Conservation (phyloP, 53 echinoderm and acorn worm genomes). For the Patiria pectinifera region DNA sequence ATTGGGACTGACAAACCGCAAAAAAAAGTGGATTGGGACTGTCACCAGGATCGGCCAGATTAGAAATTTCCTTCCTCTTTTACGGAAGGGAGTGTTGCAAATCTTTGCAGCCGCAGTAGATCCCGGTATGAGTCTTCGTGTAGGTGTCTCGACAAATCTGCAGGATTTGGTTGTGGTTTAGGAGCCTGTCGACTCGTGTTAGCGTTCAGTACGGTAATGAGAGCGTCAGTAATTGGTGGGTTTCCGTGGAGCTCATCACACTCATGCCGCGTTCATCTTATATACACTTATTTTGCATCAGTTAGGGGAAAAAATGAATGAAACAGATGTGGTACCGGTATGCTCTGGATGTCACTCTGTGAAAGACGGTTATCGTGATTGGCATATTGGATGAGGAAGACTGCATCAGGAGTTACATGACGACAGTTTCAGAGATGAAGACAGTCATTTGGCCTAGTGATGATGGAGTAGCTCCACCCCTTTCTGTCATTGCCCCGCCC, state of each 20-base stretch:
- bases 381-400: neutral
- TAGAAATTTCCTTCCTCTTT: constrained; percentile 4
- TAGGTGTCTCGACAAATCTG: neutral
- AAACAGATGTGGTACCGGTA: neutral
- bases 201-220: neutral
- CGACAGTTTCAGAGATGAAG: neutral
- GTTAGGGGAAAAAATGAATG: neutral
- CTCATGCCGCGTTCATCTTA: neutral
- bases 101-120: neutral
- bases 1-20: constrained; percentile 29
- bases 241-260: neutral
- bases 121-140: neutral
- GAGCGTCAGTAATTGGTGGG: neutral
- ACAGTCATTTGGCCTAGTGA: neutral
- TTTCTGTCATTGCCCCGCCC: neutral
- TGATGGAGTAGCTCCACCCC: neutral
- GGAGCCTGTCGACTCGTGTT: neutral
- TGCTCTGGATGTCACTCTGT: neutral
- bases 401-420: neutral
- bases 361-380: too few species aligned
- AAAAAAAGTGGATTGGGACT: constrained; percentile 20
- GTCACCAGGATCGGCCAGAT: neutral
- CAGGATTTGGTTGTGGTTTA: neutral
- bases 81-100: neutral
- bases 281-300: too few species aligned